Base-by-base conservation (phyloP, 2,113 vertebrate species). In the Siphamia tubifer region DNA sequence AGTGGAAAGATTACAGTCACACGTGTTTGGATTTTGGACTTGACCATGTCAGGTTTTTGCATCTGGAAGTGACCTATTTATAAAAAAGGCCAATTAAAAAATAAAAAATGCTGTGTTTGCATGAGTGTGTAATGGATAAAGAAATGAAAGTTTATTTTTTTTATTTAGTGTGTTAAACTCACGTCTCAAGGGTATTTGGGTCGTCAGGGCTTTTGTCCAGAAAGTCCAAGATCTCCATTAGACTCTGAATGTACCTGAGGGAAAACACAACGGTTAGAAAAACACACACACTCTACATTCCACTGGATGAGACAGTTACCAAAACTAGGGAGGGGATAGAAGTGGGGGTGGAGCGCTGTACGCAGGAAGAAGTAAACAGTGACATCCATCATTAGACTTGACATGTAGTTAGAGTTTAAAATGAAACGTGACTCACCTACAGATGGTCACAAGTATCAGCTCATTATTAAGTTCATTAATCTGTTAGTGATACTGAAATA, bases 181-280 rank as follows among this genome's bases (percentile, higher is more conserved):
- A 96, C 95, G 91, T 91, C 65, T 82, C 90, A 16, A 95, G 85
- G 11, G 92, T 92, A 5, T 75, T 64, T 0, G 93, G 94, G 61
- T 96, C 94, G 48, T 96, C 91, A 0, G 95, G 93, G 68, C 89
- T 93, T 77, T 89, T 92, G 69, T 94, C 93, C 30, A 93, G 90
- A 77, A 96, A 96, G n/a, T 92, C 92, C 71, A 96, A 92, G 84
- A 96, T 94, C 74, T 96, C 95, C 83, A 96, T 87, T 53, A 96
- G 89, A 54, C 95, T 96, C 79, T 96, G 95, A 19, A 92, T 85
- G 1, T 96, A 96, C 95, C 95, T 95, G 31, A 12, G 23, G 28
- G 17, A 28, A 27, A 67, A 43, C 32, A 60, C 4, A 40, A 12
- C 52, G n/a, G 52, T 9, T 0, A 8, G 6, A 40, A 24, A 24